Percentiles rank a stretch among this genome's conserved stretches.
phyloP scores from a whole-genome alignment of 1,140 invertebrate species.

The Orius laevigatus region DNA sequence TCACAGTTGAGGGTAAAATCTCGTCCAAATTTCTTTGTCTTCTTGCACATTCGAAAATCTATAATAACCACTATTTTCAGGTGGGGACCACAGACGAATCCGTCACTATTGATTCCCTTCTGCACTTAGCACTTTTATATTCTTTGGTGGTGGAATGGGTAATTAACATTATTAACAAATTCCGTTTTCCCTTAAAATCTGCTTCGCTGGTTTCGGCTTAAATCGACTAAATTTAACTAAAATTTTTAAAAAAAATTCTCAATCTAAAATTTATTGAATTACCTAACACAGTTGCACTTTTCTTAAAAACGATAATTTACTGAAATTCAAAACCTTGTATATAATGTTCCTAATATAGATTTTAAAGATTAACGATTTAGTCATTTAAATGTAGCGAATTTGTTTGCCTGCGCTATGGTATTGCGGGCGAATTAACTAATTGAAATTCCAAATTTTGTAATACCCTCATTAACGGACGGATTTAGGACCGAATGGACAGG shows the following conservation, averaged over 20 bases:
- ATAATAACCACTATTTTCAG: slow-evolving; percentile 16
- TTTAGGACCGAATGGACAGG: slow-evolving; percentile 68
- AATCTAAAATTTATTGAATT: no score
- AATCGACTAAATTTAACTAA: no score
- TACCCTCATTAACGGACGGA: neutral
- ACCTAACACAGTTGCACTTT: no score
- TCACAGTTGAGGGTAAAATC: slow-evolving; percentile 78
- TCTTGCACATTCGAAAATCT: slow-evolving; percentile 1
- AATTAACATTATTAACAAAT: neutral
- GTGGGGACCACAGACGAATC: slow-evolving; percentile 20
- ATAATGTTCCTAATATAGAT: no score
- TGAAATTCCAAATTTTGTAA: slow-evolving; percentile 3
- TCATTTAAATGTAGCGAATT: no score
- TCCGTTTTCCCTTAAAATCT: no score
- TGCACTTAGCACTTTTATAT: slow-evolving; percentile 11
- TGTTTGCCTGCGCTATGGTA: neutral
- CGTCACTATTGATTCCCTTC: slow-evolving; percentile 19
- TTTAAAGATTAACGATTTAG: no score
- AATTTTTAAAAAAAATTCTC: no score
- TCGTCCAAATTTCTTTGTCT: slow-evolving; percentile 18
- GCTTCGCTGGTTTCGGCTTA: no score
- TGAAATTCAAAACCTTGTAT: no score
- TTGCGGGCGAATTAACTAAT: slow-evolving; percentile 7
- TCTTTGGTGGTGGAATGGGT: slow-evolving; percentile 13
- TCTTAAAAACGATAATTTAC: no score